phyloP scores from a whole-genome alignment of 2,797 vertebrate species.

The Semotilus atromaculatus region DNA sequence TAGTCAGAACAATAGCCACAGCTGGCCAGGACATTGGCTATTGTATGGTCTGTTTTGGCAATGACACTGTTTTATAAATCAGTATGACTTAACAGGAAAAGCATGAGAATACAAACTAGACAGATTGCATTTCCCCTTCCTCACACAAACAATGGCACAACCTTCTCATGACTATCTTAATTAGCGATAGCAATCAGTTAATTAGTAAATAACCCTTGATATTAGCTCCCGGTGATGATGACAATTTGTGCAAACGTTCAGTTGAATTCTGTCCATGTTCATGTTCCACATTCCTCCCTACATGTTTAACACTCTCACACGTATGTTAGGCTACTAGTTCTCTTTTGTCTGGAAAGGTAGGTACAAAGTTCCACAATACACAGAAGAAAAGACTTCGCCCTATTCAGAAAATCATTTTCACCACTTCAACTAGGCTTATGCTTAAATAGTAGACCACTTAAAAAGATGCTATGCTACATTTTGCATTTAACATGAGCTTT shows the following conservation, averaged over 20 bases:
- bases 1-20: constrained; percentile 37
- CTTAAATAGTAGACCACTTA: neutral
- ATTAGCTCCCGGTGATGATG: constrained; percentile 36
- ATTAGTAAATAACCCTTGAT: constrained; percentile 26
- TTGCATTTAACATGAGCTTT: neutral
- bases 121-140: constrained; percentile 32
- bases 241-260: neutral
- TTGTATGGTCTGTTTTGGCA: constrained; percentile 30
- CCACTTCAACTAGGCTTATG: neutral
- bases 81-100: constrained; percentile 26
- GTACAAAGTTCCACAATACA: constrained; percentile 2
- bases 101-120: constrained; percentile 30
- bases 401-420: neutral
- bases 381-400: too few species aligned
- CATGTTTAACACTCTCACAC: neutral
- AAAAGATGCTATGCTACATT: neutral
- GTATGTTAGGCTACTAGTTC: neutral
- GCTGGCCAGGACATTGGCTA: constrained; percentile 43
- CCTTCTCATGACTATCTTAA: constrained; percentile 28
- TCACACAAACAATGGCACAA: neutral
- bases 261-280: neutral
- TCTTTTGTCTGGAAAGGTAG: neutral
- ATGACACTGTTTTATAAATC: constrained; percentile 42
- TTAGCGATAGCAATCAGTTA: constrained; percentile 19
- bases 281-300: neutral